A percentile compares a stretch with the other conserved stretches of the same genome.
These are phyloP conservation scores for Julus scanicus DNA, from an alignment of 2,888 invertebrate species.

Conservation along the genomic window DNA sequence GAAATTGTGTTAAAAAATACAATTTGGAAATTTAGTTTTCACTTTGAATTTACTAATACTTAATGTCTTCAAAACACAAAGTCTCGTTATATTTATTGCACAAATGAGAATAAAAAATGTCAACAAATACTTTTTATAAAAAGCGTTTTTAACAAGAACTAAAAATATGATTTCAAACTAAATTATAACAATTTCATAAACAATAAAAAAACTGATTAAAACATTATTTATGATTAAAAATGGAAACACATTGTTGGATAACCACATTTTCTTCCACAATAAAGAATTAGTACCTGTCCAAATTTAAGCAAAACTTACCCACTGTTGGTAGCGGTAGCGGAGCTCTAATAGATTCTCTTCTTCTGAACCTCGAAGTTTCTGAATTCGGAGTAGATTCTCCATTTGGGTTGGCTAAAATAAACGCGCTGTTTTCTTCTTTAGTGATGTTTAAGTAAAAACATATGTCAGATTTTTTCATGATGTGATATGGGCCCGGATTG, in stretches of 20 bases:
- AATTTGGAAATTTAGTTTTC: background rate
- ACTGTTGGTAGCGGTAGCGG: constrained; percentile 18
- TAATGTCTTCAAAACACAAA: background rate
- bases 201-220: background rate
- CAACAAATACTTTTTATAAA: background rate
- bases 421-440: constrained; percentile 96
- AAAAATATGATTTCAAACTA: background rate
- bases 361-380: constrained; percentile 39
- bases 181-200: background rate
- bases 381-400: constrained; percentile 46
- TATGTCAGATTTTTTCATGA: constrained; percentile 96
- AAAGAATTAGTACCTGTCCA: no score
- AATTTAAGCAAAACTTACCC: constrained; percentile 48
- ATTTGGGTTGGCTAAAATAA: constrained; percentile 66
- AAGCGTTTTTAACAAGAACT: background rate
- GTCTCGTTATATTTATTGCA: no score
- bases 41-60: no score
- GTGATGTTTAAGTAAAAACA: constrained; percentile 99
- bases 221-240: background rate
- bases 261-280: background rate
- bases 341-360: constrained; percentile 30
- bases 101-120: no score
- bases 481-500: constrained; percentile 96
- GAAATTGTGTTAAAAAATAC: constrained; percentile 50
- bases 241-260: no score